Conservation (phyloP, 2,888 invertebrate species). For the Neoascia interrupta region DNA sequence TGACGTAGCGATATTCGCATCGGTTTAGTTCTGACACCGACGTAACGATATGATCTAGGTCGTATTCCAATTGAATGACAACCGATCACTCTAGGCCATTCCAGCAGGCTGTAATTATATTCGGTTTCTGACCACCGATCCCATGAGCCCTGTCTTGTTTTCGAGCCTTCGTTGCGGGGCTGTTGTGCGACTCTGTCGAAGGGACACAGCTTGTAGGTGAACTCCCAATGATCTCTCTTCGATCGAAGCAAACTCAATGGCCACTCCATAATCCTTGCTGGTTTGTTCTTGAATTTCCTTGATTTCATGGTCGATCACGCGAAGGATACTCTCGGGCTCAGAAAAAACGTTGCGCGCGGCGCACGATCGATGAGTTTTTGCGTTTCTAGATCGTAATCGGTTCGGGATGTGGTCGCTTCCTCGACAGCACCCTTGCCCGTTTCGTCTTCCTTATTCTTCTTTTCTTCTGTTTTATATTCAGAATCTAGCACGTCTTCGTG, state of each 20-base stretch:
- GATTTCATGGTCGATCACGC: slow-evolving; percentile 87
- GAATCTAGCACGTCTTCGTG: no score
- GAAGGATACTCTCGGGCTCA: slow-evolving; percentile 87
- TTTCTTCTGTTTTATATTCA: slow-evolving; percentile 72
- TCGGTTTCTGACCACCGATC: slow-evolving; percentile 91
- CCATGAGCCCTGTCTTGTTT: slow-evolving; percentile 92
- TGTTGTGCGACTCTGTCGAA: slow-evolving; percentile 92
- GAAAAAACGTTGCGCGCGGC: slow-evolving; percentile 88
- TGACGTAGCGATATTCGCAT: slow-evolving; percentile 96
- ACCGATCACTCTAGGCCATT: slow-evolving; percentile 97
- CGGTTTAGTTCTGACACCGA: slow-evolving; percentile 95
- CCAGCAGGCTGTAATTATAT: slow-evolving; percentile 95
- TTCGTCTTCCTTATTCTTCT: slow-evolving; percentile 80
- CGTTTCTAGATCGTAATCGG: slow-evolving; percentile 92
- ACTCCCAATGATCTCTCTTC: slow-evolving; percentile 95
- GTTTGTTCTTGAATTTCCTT: slow-evolving; percentile 88
- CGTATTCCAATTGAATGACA: slow-evolving; percentile 90
- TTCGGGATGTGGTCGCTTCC: slow-evolving; percentile 75
- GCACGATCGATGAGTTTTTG: slow-evolving; percentile 91
- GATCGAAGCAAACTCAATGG: slow-evolving; percentile 93
- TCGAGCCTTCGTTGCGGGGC: slow-evolving; percentile 91
- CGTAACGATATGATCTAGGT: slow-evolving; percentile 89
- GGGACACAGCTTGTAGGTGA: slow-evolving; percentile 94
- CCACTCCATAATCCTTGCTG: slow-evolving; percentile 92
- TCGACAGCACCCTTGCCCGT: slow-evolving; percentile 80